These are phyloP conservation scores for Crotalus helleri DNA, from an alignment of 2,113 vertebrate genomes.

Conservation along the genomic window DNA sequence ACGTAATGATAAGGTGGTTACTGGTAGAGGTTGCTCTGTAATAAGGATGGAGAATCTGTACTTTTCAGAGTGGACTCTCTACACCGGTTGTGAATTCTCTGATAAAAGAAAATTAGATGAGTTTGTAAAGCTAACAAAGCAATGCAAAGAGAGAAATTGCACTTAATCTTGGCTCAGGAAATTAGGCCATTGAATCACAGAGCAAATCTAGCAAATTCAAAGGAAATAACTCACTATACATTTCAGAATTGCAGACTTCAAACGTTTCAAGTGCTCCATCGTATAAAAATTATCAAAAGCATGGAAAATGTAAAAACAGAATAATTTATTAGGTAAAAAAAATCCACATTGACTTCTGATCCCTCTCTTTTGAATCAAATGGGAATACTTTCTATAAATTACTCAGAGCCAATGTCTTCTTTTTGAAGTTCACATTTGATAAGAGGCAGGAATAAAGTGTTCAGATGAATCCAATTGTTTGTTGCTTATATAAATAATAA, in stretches of 20 bases:
- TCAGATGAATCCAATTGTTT: background rate
- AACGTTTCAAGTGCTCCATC: background rate
- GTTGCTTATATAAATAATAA: background rate
- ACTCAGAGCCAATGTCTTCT: background rate
- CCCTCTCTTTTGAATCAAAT: background rate
- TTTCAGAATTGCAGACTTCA: background rate
- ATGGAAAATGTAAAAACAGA: background rate
- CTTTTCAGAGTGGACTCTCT: background rate
- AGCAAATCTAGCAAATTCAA: background rate
- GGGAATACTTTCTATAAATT: background rate
- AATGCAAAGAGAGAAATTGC: background rate
- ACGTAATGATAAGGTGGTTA: background rate
- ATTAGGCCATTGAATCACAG: background rate
- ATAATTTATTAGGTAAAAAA: background rate
- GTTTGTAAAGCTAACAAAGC: background rate
- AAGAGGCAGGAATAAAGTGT: background rate
- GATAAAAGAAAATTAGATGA: background rate
- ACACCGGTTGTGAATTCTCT: background rate
- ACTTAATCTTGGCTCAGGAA: background rate
- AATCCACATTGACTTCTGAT: background rate
- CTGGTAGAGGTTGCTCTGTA: background rate
- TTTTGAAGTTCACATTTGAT: background rate
- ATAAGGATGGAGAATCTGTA: background rate
- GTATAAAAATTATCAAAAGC: background rate
- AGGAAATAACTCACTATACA: background rate